Percentiles rank a stretch among this genome's conserved stretches.
Conservation (phyloP, 2,113 vertebrate species). For the Cynoglossus semilaevis region DNA sequence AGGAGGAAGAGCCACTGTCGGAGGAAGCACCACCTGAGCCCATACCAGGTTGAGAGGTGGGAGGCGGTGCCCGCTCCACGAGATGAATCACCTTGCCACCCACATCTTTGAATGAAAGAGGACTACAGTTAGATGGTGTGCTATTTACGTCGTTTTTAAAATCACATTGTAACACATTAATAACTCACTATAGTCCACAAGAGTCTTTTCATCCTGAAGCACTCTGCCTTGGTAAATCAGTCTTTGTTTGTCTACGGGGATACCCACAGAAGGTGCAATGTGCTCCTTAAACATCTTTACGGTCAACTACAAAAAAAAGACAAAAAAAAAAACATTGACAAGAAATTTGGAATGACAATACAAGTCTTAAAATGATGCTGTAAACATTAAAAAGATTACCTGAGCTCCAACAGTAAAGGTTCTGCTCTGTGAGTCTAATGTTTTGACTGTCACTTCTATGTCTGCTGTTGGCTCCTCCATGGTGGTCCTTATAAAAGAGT, state of each 20-base stretch:
- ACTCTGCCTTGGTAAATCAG: constrained; percentile 93
- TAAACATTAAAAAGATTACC: constrained; percentile 66
- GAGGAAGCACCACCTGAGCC: constrained; percentile 74
- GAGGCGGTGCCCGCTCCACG: constrained; percentile 89
- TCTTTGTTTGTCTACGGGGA: constrained; percentile 88
- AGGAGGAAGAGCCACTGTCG: constrained; percentile 70
- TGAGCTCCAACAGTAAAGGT: constrained; percentile 85
- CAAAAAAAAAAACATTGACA: neutral
- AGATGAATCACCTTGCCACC: constrained; percentile 91
- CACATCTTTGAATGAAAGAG: constrained; percentile 76
- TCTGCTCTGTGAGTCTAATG: constrained; percentile 89
- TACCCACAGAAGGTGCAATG: constrained; percentile 85
- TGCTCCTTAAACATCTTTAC: constrained; percentile 92
- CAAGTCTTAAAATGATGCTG: neutral
- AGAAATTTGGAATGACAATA: neutral
- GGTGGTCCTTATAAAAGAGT: constrained; percentile 25
- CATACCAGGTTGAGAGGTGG: constrained; percentile 79
- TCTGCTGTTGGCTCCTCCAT: constrained; percentile 81
- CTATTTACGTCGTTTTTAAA: neutral
- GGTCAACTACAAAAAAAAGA: constrained; percentile 79
- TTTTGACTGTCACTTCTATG: constrained; percentile 89
- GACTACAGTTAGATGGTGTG: neutral
- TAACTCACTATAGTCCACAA: constrained; percentile 87
- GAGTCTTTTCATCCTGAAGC: constrained; percentile 88
- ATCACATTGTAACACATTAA: neutral